These are phyloP conservation scores for Crepidodera aurea DNA, from an alignment of 2,888 invertebrate species.

Conservation along the genomic window DNA sequence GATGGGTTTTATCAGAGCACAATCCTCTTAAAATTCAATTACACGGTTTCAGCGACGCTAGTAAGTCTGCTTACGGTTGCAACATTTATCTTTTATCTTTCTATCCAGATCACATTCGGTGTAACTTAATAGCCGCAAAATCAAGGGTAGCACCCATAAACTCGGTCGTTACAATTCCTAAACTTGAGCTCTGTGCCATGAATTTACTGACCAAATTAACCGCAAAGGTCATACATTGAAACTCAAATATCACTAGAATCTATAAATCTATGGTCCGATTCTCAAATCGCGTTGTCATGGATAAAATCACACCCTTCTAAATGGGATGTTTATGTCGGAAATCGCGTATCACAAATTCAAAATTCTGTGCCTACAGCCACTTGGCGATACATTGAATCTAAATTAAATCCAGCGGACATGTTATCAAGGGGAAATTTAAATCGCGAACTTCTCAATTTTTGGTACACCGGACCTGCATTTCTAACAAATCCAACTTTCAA, in stretches of 20 bases:
- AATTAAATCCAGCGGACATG: conserved; percentile 1
- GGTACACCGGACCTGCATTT: too few relatives aligned
- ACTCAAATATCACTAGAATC: background rate
- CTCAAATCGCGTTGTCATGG: conserved; percentile 8
- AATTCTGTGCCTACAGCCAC: background rate
- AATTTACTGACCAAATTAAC: conserved; percentile 1
- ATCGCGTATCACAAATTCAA: conserved; percentile 13
- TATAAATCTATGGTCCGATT: conserved; percentile 2
- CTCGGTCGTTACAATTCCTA: conserved; percentile 23
- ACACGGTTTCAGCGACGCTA: conserved; percentile 13
- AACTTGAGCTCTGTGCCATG: conserved; percentile 30
- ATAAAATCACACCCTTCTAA: background rate
- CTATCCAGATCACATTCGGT: conserved; percentile 2
- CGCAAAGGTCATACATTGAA: background rate
- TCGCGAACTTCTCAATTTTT: background rate
- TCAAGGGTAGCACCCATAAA: conserved; percentile 36
- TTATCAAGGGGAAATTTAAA: too few relatives aligned
- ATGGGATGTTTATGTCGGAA: background rate
- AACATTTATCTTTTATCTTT: background rate
- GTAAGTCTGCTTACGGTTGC: conserved; percentile 2
- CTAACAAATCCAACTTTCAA: too few relatives aligned
- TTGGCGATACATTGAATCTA: conserved; percentile 9
- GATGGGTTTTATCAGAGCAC: background rate
- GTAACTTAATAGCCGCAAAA: conserved; percentile 27
- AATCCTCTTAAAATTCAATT: background rate